Evolutionary conservation across 2,888 invertebrate genomes (phyloP).

Genomic region (Pedicia rivosa): DNA sequence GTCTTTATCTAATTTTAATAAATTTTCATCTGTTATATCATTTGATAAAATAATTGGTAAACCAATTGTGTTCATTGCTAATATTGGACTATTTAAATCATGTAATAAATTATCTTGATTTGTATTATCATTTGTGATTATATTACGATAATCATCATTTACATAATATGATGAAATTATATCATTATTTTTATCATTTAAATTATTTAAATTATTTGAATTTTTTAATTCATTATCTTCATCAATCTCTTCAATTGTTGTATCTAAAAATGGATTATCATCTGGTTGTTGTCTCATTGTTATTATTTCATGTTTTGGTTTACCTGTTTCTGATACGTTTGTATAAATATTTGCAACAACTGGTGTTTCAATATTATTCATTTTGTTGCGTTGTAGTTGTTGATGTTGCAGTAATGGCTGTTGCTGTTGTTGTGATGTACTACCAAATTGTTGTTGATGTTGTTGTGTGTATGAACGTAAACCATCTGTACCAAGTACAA

Average conservation of each 20-base stretch:
- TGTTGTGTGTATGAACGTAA: constrained; percentile 12
- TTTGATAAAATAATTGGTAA: constrained; percentile 14
- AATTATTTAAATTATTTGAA: constrained; percentile 3
- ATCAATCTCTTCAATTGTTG: constrained; percentile 1
- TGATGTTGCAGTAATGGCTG: neutral
- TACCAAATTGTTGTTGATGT: constrained; percentile 5
- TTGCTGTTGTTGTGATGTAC: constrained; percentile 12
- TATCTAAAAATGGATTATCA: constrained; percentile 4
- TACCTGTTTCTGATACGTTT: constrained; percentile 42
- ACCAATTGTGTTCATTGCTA: constrained; percentile 26
- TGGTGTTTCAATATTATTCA: constrained; percentile 18
- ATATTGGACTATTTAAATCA: constrained; percentile 13
- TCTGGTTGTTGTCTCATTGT: constrained; percentile 16
- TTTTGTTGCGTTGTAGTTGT: constrained; percentile 22
- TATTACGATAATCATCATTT: neutral
- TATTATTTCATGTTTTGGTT: constrained; percentile 41
- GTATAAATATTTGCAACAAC: constrained; percentile 43
- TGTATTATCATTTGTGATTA: constrained; percentile 5
- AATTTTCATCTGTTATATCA: constrained; percentile 11
- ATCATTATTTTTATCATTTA: neutral
- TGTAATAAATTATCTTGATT: too few species aligned
- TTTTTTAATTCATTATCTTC: constrained; percentile 3
- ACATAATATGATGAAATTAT: neutral
- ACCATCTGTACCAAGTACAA: constrained; percentile 29
- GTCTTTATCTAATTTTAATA: constrained; percentile 20